Percentiles rank a stretch among this genome's conserved stretches.
These are phyloP conservation scores for Phyllostomus hastatus DNA, from an alignment of 2,113 vertebrate species.

Conservation along the genomic window DNA sequence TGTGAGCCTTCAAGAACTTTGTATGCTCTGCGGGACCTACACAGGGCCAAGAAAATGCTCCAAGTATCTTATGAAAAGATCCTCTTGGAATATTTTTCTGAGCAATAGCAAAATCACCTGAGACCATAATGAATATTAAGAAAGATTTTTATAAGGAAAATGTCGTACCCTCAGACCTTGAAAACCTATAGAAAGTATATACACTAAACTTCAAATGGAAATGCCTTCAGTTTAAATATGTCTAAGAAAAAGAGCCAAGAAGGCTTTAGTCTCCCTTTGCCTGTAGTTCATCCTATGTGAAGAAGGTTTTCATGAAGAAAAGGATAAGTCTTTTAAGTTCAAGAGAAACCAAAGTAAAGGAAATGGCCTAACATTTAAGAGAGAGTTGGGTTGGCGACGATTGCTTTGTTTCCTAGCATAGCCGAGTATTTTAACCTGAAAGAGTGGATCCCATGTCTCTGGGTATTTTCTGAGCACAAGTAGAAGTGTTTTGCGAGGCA, in stretches of 20 bases:
- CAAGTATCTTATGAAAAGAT: background rate
- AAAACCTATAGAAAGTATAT: background rate
- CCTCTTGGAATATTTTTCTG: constrained; percentile 12
- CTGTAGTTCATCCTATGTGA: background rate
- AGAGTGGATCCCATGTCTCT: background rate
- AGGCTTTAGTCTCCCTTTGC: background rate
- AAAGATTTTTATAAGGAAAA: background rate
- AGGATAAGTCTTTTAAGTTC: background rate
- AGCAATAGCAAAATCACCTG: background rate
- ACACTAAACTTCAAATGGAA: background rate
- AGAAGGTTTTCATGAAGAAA: constrained; percentile 26
- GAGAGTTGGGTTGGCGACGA: background rate
- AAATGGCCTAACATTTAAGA: background rate
- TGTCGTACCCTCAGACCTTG: background rate
- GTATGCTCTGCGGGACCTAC: background rate
- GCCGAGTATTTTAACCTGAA: background rate
- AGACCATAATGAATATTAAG: background rate
- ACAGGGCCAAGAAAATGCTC: background rate
- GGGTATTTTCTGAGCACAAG: background rate
- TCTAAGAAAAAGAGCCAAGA: background rate
- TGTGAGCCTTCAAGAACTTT: background rate
- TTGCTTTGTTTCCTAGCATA: background rate
- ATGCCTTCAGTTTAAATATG: background rate
- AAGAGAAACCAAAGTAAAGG: background rate
- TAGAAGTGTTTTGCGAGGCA: background rate